Conservation (phyloP, 2,888 invertebrate species). For the Syrista parreyssii region DNA sequence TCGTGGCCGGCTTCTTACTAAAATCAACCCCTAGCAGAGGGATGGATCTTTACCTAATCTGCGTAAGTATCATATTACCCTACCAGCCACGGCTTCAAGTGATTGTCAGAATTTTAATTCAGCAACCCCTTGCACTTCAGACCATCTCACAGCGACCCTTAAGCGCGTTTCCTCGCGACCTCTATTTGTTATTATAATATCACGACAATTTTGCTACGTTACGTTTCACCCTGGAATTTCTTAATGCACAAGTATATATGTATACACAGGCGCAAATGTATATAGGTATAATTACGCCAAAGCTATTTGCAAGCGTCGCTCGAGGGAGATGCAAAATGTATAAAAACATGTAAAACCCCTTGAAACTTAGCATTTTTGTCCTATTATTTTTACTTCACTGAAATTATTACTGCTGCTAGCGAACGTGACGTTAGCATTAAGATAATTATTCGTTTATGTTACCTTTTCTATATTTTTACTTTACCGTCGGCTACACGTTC, state of each 20-base stretch:
- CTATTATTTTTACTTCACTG: background rate
- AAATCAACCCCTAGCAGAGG: background rate
- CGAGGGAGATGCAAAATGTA: background rate
- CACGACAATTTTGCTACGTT: background rate
- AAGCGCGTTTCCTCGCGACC: background rate
- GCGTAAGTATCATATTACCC: background rate
- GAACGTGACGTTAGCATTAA: background rate
- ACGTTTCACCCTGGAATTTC: background rate
- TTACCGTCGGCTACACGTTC: background rate
- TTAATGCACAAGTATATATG: background rate
- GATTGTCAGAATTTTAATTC: background rate
- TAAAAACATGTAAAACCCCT: background rate
- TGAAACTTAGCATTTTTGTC: background rate
- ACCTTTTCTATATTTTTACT: background rate
- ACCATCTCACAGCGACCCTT: background rate
- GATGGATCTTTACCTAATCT: background rate
- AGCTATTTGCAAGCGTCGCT: background rate
- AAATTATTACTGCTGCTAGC: background rate
- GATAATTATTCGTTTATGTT: background rate
- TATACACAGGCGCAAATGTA: background rate
- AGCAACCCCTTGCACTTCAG: background rate
- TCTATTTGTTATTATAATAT: background rate
- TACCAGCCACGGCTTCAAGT: background rate
- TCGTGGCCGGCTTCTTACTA: background rate
- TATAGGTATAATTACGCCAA: background rate